Evolutionary conservation across 1,140 invertebrate genomes (phyloP).

Genomic region (Drosophila ohnishii): DNA sequence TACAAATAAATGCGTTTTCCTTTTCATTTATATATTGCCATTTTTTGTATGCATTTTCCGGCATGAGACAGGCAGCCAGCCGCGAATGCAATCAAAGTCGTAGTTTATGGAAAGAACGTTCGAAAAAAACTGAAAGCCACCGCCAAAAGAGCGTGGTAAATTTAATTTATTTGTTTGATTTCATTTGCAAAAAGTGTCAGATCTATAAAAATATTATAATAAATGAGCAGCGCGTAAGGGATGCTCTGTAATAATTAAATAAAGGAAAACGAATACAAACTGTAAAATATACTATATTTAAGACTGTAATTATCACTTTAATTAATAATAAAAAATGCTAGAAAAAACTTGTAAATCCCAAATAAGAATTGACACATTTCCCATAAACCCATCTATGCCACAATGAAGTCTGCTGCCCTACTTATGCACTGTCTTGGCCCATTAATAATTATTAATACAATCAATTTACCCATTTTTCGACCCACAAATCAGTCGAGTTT

Average conservation of each 20-base stretch:
- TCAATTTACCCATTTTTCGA: slow-evolving; percentile 49
- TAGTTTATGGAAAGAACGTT: slow-evolving; percentile 32
- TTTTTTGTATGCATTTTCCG: slow-evolving; percentile 46
- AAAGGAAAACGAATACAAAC: not conserved
- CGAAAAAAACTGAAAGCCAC: slow-evolving; percentile 21
- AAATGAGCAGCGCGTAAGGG: slow-evolving; percentile 10
- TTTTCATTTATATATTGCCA: slow-evolving; percentile 40
- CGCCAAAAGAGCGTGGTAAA: slow-evolving; percentile 54
- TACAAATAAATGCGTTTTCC: slow-evolving; percentile 45
- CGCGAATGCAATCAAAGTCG: slow-evolving; percentile 45
- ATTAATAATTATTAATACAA: slow-evolving; percentile 56
- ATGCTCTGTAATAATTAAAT: not conserved
- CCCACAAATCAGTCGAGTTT: slow-evolving; percentile 35
- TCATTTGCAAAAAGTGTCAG: slow-evolving; percentile 50
- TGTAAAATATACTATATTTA: not conserved
- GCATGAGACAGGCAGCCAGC: slow-evolving; percentile 31
- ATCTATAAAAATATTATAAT: slow-evolving; percentile 41
- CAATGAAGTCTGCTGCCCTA: not conserved
- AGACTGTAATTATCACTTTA: too few relatives aligned
- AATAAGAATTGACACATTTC: not conserved
- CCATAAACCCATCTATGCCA: too few relatives aligned
- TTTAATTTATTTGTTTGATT: slow-evolving; percentile 71
- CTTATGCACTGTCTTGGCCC: slow-evolving; percentile 12
- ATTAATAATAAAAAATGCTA: too few relatives aligned
- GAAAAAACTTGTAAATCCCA: too few relatives aligned